Evolutionary conservation across 2,113 vertebrate species (phyloP), one percentile per base, ranked within the genome.

Genomic region (Pristiophorus japonicus): DNA sequence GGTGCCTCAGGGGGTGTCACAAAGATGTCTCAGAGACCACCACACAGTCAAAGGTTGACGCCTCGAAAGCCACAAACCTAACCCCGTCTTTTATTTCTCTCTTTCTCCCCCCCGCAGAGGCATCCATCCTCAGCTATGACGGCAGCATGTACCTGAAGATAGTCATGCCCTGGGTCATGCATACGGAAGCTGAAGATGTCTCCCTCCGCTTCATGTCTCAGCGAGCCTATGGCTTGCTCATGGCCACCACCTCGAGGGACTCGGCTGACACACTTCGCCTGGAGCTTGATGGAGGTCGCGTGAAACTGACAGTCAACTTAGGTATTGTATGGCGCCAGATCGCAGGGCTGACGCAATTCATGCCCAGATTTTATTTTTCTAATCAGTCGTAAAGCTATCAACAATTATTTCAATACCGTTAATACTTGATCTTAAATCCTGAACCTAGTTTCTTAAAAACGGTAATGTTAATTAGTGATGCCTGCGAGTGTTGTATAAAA

Each of bases 91-190:
- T 63, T 95, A 67, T 75, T 20, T 30, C 96, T 95, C 96, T 96
- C n/a, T n/a, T n/a, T n/a, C n/a, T n/a, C n/a, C n/a, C n/a, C 55
- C 95, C 96, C 96, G 65, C 98, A 99, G 99, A 99, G 98, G 98
- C 99, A 0, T 99, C 99, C 0, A 98, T 99, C 96, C 96, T 99
- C 97, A 99, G 99, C 78, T 99, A 98, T 0, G 99, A 99, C 0
- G 99, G 99, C 96, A 99, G 98, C 97, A 99, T 99, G 99, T 99
- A 99, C 96, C 99, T 99, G 99, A 99, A 99, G 97, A 97, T 99
- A 92, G 97, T 99, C 97, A 98, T 99, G 97, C 99, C 99, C 0
- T 98, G 97, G 96, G 98, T 99, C 7, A 98, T 99, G 97, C 99
- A 99, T 96, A 99, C 99, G 0, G 99, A 99, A 96, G 99, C 99